Evolutionary conservation across 2,888 invertebrate genomes (phyloP), one percentile per base, ranked within the genome.

Genomic region (Teinopalpus imperialis): DNA sequence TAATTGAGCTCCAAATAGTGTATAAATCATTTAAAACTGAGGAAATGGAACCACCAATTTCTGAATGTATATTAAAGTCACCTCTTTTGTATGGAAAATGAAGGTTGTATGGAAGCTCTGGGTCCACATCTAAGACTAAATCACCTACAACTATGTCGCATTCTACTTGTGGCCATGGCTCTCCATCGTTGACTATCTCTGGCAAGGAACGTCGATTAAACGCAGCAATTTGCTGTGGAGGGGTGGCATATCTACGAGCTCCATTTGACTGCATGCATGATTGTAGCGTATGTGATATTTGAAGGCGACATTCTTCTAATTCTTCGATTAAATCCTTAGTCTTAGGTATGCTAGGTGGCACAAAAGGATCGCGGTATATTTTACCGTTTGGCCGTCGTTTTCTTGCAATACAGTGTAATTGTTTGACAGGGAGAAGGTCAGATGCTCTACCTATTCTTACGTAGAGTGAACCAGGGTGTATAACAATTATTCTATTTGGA

Each of bases 401-500:
- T 48, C 96, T 91, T 0, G 96, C 97, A 45, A 97, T 92, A 32
- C 95, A 96, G 80, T 98, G 97, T 0, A 97, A 89, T 46, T 97
- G 90, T 23, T 94, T 94, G 43, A 94, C 91, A 5, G 98, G 98
- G 69, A 95, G 92, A 1, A 96, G 87, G 75, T 98, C 98, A 0
- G 97, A 96, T 1, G 98, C 97, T 59, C 96, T 87, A 0, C 98
- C 98, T 68, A 98, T 95, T 51, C 97, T 90, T 13, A 98, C 90
- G 74, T 96, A 94, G 34, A 95, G 91, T 0, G 98, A 98, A 3
- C 98, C 98, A 10, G 98, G 98, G 70, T 98, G 98, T 43, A 98
- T 97, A n/a, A 98, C 94, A 48, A 98, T 94, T 27, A 96, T 94
- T 49, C 94, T 93, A 62, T 95, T 94, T 0, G 95, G 93, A 61